Base-by-base conservation (phyloP, 2,888 invertebrate genomes). In the Germaria angustata region DNA sequence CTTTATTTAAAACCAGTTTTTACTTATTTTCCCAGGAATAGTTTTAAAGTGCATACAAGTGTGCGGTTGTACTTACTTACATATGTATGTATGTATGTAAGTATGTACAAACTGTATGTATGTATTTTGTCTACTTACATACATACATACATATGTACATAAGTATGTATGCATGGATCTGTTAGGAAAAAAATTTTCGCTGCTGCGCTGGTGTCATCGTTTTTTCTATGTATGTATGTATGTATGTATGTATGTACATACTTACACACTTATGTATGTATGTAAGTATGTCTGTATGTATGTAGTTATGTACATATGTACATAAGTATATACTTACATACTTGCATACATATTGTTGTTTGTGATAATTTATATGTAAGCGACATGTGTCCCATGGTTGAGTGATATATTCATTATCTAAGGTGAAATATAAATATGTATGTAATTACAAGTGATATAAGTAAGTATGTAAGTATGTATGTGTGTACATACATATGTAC, bases 391-490 rank as follows among this genome's bases (percentile, higher is more conserved):
- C 69, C 75, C 69, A 69, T 69, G 28, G 68, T 55, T 73, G 68
- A 81, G 77, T 81, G 77, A 81, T 78, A 78, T 75, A 78, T 81
- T 81, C 75, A 81, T 81, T 81, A 81, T 65, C 73, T 41, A 65
- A 69, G 69, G 63, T 39, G 36, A 59, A 68, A 57, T 46, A 24
- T 41, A 32, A 28, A 46, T 55, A 71, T 36, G 39, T 24, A 39
- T 32, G 13, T 53, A 61, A 73, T 59, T 22, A 39, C 28, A 28
- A 28, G 28, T 5, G 28, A 28, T 28, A 28, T 28, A 28, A 28
- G 6, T 28, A 28, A 28, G 6, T 5, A 28, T n/a, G n/a, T n/a
- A n/a, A n/a, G n/a, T n/a, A n/a, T n/a, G n/a, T n/a, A n/a, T n/a
- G n/a, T n/a, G n/a, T n/a, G n/a, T n/a, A n/a, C n/a, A n/a, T n/a